Base-by-base conservation (phyloP, 2,888 invertebrate species). In the Perizoma flavofasciatum region DNA sequence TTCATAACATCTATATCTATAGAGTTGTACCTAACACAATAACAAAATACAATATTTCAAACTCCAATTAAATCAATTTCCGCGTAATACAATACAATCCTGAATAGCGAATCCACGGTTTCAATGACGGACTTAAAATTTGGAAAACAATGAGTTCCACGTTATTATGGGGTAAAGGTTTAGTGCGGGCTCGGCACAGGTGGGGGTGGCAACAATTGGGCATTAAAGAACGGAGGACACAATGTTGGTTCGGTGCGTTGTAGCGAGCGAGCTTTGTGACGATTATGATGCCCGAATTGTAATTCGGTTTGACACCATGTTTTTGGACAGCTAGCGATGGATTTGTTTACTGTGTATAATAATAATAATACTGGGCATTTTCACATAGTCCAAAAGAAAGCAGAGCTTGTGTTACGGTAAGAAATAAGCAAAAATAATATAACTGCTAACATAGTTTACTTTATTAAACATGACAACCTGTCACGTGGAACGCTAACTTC, bases 91-190 rank as follows among this genome's bases (percentile, higher is more conserved):
- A 73, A 73, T 73, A 78, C 68, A 77, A 77, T 78, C 75, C 77
- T 75, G 71, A 76, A 73, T 74, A 72, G 63, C 67, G 73, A 65
- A 76, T 74, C 72, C 71, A 64, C 68, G 66, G 69, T 70, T 82
- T 82, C 75, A 82, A 81, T 77, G 69, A 73, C 69, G 70, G 72
- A 76, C 86, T 86, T 87, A 85, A 84, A 89, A 88, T 85, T 79
- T 85, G 75, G 83, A 84, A 89, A 89, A 92, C 91, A 92, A 92
- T 90, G 85, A 83, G 74, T 81, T 82, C 73, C 81, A 78, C 83
- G 84, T 81, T 88, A 90, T 90, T 89, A 86, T 84, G 89, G 87
- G 85, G 83, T 81, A 78, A 82, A 81, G 85, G 88, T 82, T 84
- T 84, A 82, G 79, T 75, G 67, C 63, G 68, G 66, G 77, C 67